Percentiles rank a stretch among this genome's conserved stretches.
Conservation (phyloP, 2,888 invertebrate genomes). For the Ennomos quercinarius region DNA sequence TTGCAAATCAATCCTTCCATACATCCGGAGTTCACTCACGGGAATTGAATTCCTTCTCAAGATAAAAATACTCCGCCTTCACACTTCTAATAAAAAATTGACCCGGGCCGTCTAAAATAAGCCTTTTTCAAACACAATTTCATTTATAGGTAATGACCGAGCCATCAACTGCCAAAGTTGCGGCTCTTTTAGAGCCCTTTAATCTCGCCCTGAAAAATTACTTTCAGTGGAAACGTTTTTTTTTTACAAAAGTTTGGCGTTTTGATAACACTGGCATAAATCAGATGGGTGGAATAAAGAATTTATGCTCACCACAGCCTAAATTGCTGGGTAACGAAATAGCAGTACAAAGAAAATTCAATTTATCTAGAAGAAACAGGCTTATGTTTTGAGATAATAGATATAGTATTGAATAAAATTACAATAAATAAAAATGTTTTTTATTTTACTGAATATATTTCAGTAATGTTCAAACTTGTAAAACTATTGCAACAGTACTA, state of each 20-base stretch:
- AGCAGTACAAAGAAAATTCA: slow-evolving; percentile 9
- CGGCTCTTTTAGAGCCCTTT: slow-evolving; percentile 41
- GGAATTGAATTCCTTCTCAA: slow-evolving; percentile 11
- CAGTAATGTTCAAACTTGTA: too few species aligned
- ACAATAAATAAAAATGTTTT: too few species aligned
- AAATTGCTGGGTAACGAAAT: slow-evolving; percentile 28
- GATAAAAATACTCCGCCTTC: slow-evolving; percentile 20
- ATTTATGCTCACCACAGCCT: slow-evolving; percentile 33
- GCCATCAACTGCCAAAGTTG: slow-evolving; percentile 37
- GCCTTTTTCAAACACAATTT: slow-evolving; percentile 37
- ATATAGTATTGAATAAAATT: too few species aligned
- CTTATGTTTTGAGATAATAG: slow-evolving; percentile 2
- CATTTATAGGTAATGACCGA: slow-evolving; percentile 43
- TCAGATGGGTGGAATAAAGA: slow-evolving; percentile 40
- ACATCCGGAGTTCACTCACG: slow-evolving; percentile 2
- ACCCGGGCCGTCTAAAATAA: slow-evolving; percentile 30
- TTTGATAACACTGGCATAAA: slow-evolving; percentile 47
- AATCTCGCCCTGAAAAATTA: slow-evolving; percentile 49
- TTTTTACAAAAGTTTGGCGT: slow-evolving; percentile 33
- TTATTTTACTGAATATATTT: too few species aligned
- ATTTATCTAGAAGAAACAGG: slow-evolving; percentile 2
- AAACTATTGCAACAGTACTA: too few species aligned
- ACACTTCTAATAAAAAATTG: slow-evolving; percentile 29
- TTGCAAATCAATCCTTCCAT: slow-evolving; percentile 7
- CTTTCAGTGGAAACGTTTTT: slow-evolving; percentile 42